These are phyloP conservation scores for Stenoptilia bipunctidactyla DNA, from an alignment of 2,888 invertebrate genomes.

Conservation along the genomic window DNA sequence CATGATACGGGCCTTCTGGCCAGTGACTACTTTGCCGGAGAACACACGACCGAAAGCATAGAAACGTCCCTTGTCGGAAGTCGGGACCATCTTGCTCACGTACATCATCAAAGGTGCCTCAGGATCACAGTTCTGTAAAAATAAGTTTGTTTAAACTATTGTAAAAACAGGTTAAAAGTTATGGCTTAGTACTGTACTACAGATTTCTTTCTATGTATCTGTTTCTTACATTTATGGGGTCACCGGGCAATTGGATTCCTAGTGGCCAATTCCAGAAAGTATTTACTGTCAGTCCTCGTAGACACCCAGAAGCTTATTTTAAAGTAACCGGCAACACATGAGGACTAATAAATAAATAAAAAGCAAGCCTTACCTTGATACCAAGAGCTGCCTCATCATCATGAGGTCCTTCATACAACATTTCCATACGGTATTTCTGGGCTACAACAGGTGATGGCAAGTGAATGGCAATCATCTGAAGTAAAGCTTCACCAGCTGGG, in stretches of 20 bases:
- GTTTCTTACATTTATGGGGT: constrained; percentile 15
- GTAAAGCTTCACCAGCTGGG: constrained; percentile 98
- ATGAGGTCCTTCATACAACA: constrained; percentile 98
- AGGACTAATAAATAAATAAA: neutral
- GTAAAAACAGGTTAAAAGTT: too few species aligned
- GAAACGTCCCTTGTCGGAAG: constrained; percentile 99
- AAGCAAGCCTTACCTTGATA: constrained; percentile 72
- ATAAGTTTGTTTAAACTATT: too few species aligned
- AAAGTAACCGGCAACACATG: constrained; percentile 16
- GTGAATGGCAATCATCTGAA: constrained; percentile 99
- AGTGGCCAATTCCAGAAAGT: constrained; percentile 14
- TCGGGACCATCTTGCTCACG: constrained; percentile 99
- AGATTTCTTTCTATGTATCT: neutral
- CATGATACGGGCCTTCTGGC: constrained; percentile 97
- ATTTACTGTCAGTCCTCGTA: constrained; percentile 16
- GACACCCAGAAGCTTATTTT: constrained; percentile 17
- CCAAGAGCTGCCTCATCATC: constrained; percentile 96
- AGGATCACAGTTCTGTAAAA: constrained; percentile 86
- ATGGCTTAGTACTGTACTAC: too few species aligned
- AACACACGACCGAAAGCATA: constrained; percentile 99
- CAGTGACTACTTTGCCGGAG: constrained; percentile 93
- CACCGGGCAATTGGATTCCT: constrained; percentile 10
- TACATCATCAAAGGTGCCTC: constrained; percentile 99
- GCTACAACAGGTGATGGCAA: constrained; percentile 99
- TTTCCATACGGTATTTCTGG: constrained; percentile 99